Evolutionary conservation across 2,113 vertebrate genomes (phyloP), one percentile per base, ranked within the genome.

Genomic region (Etheostoma cragini): DNA sequence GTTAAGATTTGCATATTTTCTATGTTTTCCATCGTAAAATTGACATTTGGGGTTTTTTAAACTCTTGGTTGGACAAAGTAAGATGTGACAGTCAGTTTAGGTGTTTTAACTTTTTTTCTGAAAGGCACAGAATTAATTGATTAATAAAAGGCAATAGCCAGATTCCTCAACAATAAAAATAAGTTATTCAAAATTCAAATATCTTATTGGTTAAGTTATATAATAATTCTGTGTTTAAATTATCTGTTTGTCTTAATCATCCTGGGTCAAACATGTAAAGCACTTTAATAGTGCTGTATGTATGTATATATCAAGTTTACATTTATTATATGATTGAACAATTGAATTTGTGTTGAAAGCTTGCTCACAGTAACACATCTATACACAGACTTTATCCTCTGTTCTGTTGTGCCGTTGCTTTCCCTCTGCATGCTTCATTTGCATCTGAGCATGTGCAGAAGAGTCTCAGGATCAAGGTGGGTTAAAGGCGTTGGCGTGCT

Each of bases 371-470:
- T 11, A 11, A 42, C 10, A 3, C 33, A 22, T 63, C 38, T 13
- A n/a, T 47, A 46, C n/a, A 24, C n/a, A 16, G 62, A 16, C 6
- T 3, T 24, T 3, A 30, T 53, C 6, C 47, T 0, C 56, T 49
- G 42, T 22, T 21, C 30, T 64, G 7, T 12, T 3, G 17, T 3
- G 13, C 21, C 46, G 1, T 22, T 5, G 7, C 49, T 54, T 15
- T 30, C 47, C 22, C 30, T 13, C 30, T 16, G 8, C 26, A 0
- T n/a, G 60, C 46, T 13, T 30, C 17, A 12, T 30, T 50, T 67
- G 65, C 64, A 8, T 52, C 47, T n/a, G 65, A 67, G 65, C 24
- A 13, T 33, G 52, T 38, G 46, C 49, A 62, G 72, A 13, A 38
- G 47, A 38, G 30, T 53, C 30, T 52, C 26, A 35, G 63, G 64